Base-by-base conservation (phyloP, 2,797 vertebrate genomes). In the Smutsia temminckii region DNA sequence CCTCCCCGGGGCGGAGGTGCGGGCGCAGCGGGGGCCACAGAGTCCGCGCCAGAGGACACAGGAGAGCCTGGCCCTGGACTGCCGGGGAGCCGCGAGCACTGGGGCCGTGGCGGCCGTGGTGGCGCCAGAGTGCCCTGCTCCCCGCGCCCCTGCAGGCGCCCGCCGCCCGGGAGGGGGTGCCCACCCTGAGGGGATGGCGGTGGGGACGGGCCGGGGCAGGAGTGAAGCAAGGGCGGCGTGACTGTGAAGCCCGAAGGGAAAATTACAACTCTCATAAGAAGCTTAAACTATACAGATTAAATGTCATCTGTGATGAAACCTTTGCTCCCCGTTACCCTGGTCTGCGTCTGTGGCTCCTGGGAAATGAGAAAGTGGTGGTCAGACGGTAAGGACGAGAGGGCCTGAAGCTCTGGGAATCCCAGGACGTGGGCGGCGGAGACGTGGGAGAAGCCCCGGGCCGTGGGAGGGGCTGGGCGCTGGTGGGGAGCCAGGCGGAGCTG, bases 231-330 rank as follows among this genome's bases (percentile, higher is more conserved):
- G 89, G 69, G 96, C 85, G 69, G 96, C 85, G 53, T 16, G 2
- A 5, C 0, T 0, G 17, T 78, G 21, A 16, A 40, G 51, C 81
- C 95, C 64, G 66, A 91, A 94, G 74, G 78, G 93, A 87, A 93
- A 10, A 55, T 55, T 37, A 72, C 93, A 57, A 89, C 93, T 96
- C 95, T 96, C 80, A 72, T 20, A 25, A 74, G 85, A 91, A 87
- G 91, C 75, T 85, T 77, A 96, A 97, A 95, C 49, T 53, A 96
- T 59, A 72, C 80, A 84, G 71, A 88, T 85, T 51, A 55, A 74
- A 91, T 49, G 74, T 53, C 53, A 16, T 9, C 63, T 37, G 18
- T 34, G 85, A 78, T 34, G 14, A 34, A 91, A 32, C 29, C 72
- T 77, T 27, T 1, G 63, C 66, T 21, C 12, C 37, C 29, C 40